Evolutionary conservation across 2,797 vertebrate species (phyloP).

Genomic region (Vultur gryphus): DNA sequence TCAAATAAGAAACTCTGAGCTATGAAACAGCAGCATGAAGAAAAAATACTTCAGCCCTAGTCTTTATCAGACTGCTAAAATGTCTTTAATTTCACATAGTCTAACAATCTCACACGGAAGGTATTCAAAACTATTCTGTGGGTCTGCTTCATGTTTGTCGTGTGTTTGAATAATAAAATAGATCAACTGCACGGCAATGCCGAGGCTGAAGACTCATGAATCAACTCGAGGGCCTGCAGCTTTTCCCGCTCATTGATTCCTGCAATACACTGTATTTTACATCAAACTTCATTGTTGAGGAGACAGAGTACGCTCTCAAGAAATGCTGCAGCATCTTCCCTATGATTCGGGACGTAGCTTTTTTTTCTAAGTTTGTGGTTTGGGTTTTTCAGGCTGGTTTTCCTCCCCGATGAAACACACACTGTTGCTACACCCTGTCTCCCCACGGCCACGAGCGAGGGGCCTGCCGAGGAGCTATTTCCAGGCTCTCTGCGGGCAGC

Average conservation of each 20-base stretch:
- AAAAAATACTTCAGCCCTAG: neutral
- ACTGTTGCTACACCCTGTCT: neutral
- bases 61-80: neutral
- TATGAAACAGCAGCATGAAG: neutral
- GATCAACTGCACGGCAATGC: neutral
- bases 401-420: neutral
- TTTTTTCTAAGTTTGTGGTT: neutral
- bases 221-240: neutral
- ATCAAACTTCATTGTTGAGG: neutral
- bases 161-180: neutral
- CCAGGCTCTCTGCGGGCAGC: neutral
- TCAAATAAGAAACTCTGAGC: neutral
- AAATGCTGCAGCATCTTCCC: neutral
- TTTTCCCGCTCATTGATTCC: neutral
- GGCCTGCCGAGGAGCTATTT: neutral
- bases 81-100: neutral
- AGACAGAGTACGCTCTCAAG: neutral
- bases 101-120: neutral
- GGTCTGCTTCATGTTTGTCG: neutral
- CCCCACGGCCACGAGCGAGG: accelerated
- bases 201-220: neutral
- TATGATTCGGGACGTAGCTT: neutral
- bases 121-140: neutral
- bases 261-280: neutral
- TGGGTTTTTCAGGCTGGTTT: neutral